Percentiles rank a stretch among this genome's conserved stretches.
Conservation (phyloP, 2,113 vertebrate species). For the Oryctolagus cuniculus region mOryCun1.1 NC_091440.1:68833501-68834000, state of each 20-base stretch:
- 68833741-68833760: neutral
- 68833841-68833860: constrained; percentile 47
- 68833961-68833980: neutral
- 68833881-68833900: neutral
- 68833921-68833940: neutral
- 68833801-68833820: neutral
- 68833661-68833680: neutral
- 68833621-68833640: neutral
- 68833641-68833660: neutral
- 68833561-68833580: neutral
- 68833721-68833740: neutral
- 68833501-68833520: too few species aligned
- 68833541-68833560: constrained; percentile 6
- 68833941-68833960: neutral
- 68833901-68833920: neutral
- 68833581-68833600: neutral
- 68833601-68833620: neutral
- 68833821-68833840: neutral
- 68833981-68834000: neutral
- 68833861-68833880: neutral
- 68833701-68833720: neutral
- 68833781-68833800: constrained; percentile 17
- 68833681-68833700: neutral
- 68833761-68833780: neutral
- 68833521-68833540: constrained; percentile 18